phyloP scores from a whole-genome alignment of 2,888 invertebrate species.

The Drosophila mayaguana region DNA sequence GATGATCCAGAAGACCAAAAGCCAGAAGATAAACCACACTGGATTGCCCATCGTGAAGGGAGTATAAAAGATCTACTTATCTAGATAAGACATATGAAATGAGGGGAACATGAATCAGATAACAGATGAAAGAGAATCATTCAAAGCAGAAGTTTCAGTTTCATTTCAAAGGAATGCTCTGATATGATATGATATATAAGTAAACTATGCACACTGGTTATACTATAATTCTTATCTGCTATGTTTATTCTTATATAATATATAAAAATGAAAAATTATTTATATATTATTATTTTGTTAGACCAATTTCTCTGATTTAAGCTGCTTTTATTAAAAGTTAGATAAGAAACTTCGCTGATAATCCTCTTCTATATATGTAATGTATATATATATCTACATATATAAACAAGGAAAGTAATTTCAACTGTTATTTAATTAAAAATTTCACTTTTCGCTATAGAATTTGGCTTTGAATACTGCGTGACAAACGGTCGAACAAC shows the following conservation, averaged over 20 bases:
- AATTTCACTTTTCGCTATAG: slow-evolving; percentile 54
- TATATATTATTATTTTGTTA: background rate
- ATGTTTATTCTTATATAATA: background rate
- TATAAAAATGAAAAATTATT: background rate
- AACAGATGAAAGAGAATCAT: slow-evolving; percentile 8
- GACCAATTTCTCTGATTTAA: background rate
- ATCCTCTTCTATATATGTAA: background rate
- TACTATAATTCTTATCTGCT: background rate
- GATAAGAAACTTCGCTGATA: background rate
- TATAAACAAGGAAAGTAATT: background rate
- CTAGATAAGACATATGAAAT: slow-evolving; percentile 59
- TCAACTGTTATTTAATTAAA: slow-evolving; percentile 4
- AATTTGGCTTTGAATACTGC: slow-evolving; percentile 43
- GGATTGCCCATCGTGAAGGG: slow-evolving; percentile 87
- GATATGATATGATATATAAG: background rate
- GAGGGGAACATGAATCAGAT: background rate
- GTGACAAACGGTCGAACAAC: slow-evolving; percentile 58
- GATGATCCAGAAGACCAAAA: slow-evolving; percentile 89
- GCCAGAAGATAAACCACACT: slow-evolving; percentile 89
- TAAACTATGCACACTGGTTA: background rate
- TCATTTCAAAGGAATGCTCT: too few relatives aligned
- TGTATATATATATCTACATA: background rate
- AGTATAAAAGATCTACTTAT: slow-evolving; percentile 23
- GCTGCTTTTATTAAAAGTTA: background rate
- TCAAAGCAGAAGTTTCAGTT: background rate